Evolutionary conservation across 2,888 invertebrate genomes (phyloP).

Genomic region (Metallyticus violacea): DNA sequence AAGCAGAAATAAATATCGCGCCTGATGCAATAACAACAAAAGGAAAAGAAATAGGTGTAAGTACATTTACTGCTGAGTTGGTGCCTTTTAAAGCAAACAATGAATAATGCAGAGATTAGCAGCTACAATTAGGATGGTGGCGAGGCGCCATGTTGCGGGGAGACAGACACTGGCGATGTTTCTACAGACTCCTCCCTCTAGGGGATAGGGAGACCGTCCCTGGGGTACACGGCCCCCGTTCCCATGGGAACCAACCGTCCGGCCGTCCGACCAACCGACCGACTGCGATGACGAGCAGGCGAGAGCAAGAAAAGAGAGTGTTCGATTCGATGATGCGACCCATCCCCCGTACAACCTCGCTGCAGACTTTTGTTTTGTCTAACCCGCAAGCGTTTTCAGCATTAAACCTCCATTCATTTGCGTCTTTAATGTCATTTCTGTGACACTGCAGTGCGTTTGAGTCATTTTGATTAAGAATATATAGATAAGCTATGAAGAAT

Average conservation of each 20-base stretch:
- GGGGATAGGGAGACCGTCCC: conserved; percentile 19
- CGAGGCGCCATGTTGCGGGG: conserved; percentile 8
- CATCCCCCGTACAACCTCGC: background rate
- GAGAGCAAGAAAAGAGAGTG: background rate
- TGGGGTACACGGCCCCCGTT: conserved; percentile 43
- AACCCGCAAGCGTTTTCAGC: background rate
- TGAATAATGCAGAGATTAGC: background rate
- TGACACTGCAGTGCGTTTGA: too few species aligned
- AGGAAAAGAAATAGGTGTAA: background rate
- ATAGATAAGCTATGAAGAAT: too few species aligned
- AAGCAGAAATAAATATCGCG: background rate
- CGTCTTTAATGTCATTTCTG: background rate
- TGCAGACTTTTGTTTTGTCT: background rate
- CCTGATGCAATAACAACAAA: background rate
- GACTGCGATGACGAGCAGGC: background rate
- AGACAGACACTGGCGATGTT: background rate
- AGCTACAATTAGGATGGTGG: background rate
- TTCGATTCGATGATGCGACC: conserved; percentile 15
- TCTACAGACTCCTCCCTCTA: conserved; percentile 26
- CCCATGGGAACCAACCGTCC: conserved; percentile 56
- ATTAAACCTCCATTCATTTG: too few species aligned
- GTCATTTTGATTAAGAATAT: too few species aligned
- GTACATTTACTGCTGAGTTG: background rate
- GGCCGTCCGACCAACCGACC: conserved; percentile 23
- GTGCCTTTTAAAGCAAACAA: background rate